Conservation (phyloP, 2,113 vertebrate genomes). For the Zosterops pallidus region DNA sequence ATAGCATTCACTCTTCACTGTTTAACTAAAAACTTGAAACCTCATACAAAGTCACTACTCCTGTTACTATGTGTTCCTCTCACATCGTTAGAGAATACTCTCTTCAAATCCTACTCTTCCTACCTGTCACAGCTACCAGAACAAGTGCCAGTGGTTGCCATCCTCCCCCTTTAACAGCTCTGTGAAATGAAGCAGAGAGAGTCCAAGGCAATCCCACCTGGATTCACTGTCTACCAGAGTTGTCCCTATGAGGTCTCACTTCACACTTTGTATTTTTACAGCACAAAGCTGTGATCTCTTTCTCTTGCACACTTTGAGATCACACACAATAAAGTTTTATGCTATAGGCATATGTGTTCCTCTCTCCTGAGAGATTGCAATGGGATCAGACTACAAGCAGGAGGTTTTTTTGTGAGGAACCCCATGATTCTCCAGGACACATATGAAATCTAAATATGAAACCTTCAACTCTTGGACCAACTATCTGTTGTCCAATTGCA, state of each 20-base stretch:
- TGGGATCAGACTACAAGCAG: background rate
- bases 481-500: accelerated
- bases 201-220: background rate
- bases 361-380: background rate
- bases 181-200: background rate
- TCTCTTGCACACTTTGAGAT: background rate
- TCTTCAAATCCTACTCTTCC: background rate
- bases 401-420: background rate
- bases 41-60: background rate
- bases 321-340: background rate
- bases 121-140: background rate
- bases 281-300: background rate
- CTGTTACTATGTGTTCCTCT: background rate
- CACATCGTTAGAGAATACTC: background rate
- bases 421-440: accelerated
- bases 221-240: background rate
- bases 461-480: background rate
- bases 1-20: background rate
- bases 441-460: background rate
- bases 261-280: background rate
- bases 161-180: background rate
- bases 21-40: background rate
- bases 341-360: background rate
- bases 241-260: background rate
- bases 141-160: background rate